Evolutionary conservation across 2,888 invertebrate genomes (phyloP), one percentile per base, ranked within the genome.

Genomic region (Erpobdella octoculata): DNA sequence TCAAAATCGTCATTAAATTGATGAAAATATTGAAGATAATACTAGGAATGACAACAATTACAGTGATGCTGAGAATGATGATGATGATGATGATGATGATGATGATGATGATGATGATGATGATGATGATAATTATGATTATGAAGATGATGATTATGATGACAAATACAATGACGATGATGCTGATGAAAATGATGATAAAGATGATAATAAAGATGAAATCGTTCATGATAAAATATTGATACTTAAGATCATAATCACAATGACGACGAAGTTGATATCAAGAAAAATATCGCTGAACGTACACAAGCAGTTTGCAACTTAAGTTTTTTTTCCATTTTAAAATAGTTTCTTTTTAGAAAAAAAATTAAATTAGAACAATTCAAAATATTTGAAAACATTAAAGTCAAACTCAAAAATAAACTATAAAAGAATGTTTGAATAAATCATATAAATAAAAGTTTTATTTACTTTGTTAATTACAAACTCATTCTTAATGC

Each of bases 51-150:
- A 64, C 33, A 21, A 64, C 33, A 21, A 64, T 64, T 8, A 64
- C 25, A 21, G 33, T 33, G 35, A 64, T 64, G 35, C 21, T 21
- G 37, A 65, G n/a, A 37, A 36, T 65, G 37, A 37, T 37, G 36
- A 37, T 65, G 37, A 37, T 33, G 64, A 64, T 65, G 65, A 65
- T 65, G 65, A 37, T 33, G 64, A 31, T 65, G 65, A 33, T 33
- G 65, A 37, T 65, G 33, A 65, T 36, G 37, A 65, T 65, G 35
- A 31, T 65, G 65, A 65, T 65, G 37, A 65, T 65, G 65, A 65
- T 65, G 65, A 65, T 65, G 65, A 65, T 65, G 65, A 65, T 37
- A 37, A 65, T 37, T 35, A 33, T 33, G 64, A 64, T 8, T 8
- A 64, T 33, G 64, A 64, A 31, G 64, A 31, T 33, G 64, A 64